Evolutionary conservation across 2,113 vertebrate genomes (phyloP), one percentile per base, ranked within the genome.

Genomic region (Malurus alboscapulatus): DNA sequence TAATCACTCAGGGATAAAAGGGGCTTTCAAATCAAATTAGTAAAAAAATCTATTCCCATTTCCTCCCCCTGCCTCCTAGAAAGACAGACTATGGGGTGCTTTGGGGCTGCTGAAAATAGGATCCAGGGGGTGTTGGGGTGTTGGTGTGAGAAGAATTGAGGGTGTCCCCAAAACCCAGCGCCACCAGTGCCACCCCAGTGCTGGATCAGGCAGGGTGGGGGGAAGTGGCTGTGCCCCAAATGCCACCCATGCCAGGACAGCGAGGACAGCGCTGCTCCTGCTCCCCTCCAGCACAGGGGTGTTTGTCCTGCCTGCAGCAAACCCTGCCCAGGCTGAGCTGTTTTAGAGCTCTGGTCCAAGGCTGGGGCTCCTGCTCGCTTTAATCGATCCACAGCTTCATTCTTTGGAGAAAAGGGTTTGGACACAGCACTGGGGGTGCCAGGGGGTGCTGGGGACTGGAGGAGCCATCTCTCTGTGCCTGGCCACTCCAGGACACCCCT

Each of bases 331-430:
- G 66, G 34, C 11, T 8, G 62, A 55, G 62, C 47, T 72, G 51
- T 0, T 48, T 2, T 17, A 34, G 18, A 48, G 81, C 76, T 61
- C 30, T 21, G 32, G 10, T 48, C 38, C 0, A 0, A 32, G 40
- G 5, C 4, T 66, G 62, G 10, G 42, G n/a, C 44, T 89, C 34
- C 45, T 54, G 69, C 58, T 30, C 5, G 51, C 38, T 54, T 48
- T 44, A 12, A 34, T 0, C 26, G 13, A 54, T 9, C n/a, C 5
- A 3, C 3, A 0, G 29, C 2, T 12, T 7, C 3, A 1, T 34
- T 50, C 18, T 44, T 20, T 5, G 12, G 30, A 47, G 47, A 32
- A 69, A 45, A 29, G 14, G 21, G 5, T 27, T 51, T 22, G 42
- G 45, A 36, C 53, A 72, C 54, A 34, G 61, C 19, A 13, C 15